These are phyloP conservation scores for Limanda limanda DNA, from an alignment of 2,113 vertebrate species.

Conservation along the genomic window DNA sequence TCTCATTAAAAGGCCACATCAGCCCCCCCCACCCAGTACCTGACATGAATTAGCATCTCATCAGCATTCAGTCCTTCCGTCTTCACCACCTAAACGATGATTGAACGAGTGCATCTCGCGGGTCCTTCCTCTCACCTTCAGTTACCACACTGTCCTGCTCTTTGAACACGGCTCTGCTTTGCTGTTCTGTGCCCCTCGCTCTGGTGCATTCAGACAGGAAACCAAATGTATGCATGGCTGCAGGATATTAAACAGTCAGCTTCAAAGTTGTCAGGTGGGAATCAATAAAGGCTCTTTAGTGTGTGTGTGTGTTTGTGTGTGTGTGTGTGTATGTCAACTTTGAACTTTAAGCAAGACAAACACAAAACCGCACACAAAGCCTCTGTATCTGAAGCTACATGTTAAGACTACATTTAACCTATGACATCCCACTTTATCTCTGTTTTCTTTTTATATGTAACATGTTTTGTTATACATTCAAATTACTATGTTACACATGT, in stretches of 20 bases:
- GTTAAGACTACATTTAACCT: too few relatives aligned
- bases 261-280: not conserved
- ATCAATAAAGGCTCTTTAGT: not conserved
- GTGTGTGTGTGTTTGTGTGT: conserved; percentile 3
- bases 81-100: conserved; percentile 9
- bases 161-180: not conserved
- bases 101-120: conserved; percentile 8
- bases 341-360: not conserved
- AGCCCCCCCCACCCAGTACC: conserved; percentile 1
- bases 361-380: too few relatives aligned
- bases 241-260: not conserved
- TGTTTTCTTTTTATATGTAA: too few relatives aligned
- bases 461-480: too few relatives aligned
- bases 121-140: conserved; percentile 40
- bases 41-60: conserved; percentile 50
- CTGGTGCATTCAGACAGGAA: conserved; percentile 15
- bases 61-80: conserved; percentile 27
- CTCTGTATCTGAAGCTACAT: too few relatives aligned
- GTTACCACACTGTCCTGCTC: not conserved
- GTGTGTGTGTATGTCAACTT: not conserved
- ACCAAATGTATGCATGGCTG: not conserved
- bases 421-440: too few relatives aligned
- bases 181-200: not conserved
- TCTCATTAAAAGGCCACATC: not conserved
- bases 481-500: too few relatives aligned